Evolutionary conservation across 2,113 vertebrate species (phyloP).

Genomic region (Mastomys natalensis): DNA sequence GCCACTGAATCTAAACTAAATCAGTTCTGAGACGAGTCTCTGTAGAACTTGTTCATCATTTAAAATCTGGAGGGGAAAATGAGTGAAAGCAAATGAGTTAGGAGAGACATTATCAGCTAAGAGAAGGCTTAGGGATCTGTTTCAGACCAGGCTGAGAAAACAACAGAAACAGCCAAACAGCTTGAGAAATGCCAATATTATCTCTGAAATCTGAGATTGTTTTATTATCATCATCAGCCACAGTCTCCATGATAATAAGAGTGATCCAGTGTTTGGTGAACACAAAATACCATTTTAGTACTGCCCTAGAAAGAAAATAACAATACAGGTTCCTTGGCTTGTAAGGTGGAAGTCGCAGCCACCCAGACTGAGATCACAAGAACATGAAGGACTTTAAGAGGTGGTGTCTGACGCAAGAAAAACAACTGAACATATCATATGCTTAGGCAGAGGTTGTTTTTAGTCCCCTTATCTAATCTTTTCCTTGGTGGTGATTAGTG

Average conservation of each 20-base stretch:
- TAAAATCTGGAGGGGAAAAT: conserved; percentile 85
- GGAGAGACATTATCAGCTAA: conserved; percentile 66
- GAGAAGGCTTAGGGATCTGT: conserved; percentile 52
- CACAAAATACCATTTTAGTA: conserved; percentile 45
- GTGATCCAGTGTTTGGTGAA: conserved; percentile 35
- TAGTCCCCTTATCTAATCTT: conserved; percentile 12
- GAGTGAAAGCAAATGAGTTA: conserved; percentile 73
- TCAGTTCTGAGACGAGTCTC: conserved; percentile 85
- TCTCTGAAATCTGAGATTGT: conserved; percentile 27
- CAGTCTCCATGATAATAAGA: conserved; percentile 53
- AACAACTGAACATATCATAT: not conserved
- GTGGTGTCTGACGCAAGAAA: not conserved
- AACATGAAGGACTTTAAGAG: not conserved
- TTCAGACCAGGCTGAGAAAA: conserved; percentile 71
- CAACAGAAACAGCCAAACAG: conserved; percentile 44
- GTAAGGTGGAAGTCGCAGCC: not conserved
- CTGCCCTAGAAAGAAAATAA: conserved; percentile 6
- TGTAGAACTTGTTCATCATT: conserved; percentile 86
- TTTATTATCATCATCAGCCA: conserved; percentile 70
- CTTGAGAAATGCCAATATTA: conserved; percentile 28
- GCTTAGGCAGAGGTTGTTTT: not conserved
- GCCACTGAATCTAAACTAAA: conserved; percentile 86
- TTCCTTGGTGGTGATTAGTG: conserved; percentile 1
- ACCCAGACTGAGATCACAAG: not conserved
- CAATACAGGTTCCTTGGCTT: not conserved